Evolutionary conservation across 2,797 vertebrate species (phyloP).

Genomic region (Neoniphon sammara): DNA sequence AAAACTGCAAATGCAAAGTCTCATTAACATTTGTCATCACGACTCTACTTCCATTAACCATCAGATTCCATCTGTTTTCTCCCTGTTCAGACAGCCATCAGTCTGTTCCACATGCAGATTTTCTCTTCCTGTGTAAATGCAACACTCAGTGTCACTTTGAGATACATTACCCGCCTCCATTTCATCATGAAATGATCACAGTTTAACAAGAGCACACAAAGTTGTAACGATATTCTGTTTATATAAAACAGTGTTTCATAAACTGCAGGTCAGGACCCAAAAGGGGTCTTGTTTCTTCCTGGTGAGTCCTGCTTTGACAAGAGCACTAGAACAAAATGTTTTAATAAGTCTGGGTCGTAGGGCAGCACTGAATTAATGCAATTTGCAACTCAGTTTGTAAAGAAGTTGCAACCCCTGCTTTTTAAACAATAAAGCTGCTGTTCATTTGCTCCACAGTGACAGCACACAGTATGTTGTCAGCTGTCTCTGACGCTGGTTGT

Average conservation of each 20-base stretch:
- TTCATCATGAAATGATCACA: not conserved
- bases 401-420: not conserved
- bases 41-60: not conserved
- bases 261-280: not conserved
- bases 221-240: not conserved
- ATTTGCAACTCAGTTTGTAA: not conserved
- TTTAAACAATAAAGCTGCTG: not conserved
- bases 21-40: constrained; percentile 7
- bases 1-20: no score
- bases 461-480: not conserved
- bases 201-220: not conserved
- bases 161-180: not conserved
- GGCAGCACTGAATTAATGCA: not conserved
- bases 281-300: not conserved
- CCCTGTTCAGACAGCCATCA: not conserved
- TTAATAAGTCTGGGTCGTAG: not conserved
- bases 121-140: not conserved
- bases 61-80: not conserved
- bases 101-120: not conserved
- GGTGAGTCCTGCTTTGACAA: not conserved
- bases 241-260: not conserved
- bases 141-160: not conserved
- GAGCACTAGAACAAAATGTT: not conserved
- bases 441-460: not conserved
- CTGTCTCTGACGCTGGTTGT: not conserved